Evolutionary conservation across 2,113 vertebrate species (phyloP).

Genomic region (Erythrolamprus reginae): DNA sequence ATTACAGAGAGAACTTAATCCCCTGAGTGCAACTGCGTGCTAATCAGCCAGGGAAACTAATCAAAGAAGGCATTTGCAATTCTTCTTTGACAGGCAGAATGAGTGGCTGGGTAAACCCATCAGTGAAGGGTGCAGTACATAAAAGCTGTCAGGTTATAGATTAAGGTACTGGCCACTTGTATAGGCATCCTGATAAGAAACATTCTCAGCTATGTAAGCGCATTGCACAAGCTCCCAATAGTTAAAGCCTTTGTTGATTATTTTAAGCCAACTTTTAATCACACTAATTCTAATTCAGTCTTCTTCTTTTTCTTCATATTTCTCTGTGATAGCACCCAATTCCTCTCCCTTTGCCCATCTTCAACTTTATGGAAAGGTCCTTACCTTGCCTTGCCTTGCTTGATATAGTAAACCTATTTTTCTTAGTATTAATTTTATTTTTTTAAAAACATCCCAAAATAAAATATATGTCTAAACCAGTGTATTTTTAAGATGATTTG

Average conservation of each 20-base stretch:
- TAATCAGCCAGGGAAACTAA: slow-evolving; percentile 43
- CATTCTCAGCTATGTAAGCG: slow-evolving; percentile 6
- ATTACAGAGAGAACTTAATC: slow-evolving; percentile 41
- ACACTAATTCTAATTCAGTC: background rate
- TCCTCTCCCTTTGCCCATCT: background rate
- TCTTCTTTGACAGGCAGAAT: slow-evolving; percentile 18
- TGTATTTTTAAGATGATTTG: slow-evolving; percentile 20
- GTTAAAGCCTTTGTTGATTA: background rate
- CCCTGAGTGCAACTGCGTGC: slow-evolving; percentile 44
- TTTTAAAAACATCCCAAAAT: slow-evolving; percentile 18
- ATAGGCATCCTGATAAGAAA: slow-evolving; percentile 22
- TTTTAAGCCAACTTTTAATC: background rate
- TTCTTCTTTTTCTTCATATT: background rate
- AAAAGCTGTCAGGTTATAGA: slow-evolving; percentile 13
- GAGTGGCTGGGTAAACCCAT: slow-evolving; percentile 28
- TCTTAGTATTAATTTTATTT: background rate
- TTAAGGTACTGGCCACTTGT: slow-evolving; percentile 35
- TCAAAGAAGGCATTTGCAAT: slow-evolving; percentile 28
- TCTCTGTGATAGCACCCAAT: background rate
- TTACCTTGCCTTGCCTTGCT: background rate
- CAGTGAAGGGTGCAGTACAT: slow-evolving; percentile 20
- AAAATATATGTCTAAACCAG: slow-evolving; percentile 27
- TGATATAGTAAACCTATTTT: background rate
- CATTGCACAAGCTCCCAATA: background rate
- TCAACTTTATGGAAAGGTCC: background rate